Percentiles rank a stretch among this genome's conserved stretches.
phyloP scores from a whole-genome alignment of 2,113 vertebrate genomes.

The Brachyistius frenatus region DNA sequence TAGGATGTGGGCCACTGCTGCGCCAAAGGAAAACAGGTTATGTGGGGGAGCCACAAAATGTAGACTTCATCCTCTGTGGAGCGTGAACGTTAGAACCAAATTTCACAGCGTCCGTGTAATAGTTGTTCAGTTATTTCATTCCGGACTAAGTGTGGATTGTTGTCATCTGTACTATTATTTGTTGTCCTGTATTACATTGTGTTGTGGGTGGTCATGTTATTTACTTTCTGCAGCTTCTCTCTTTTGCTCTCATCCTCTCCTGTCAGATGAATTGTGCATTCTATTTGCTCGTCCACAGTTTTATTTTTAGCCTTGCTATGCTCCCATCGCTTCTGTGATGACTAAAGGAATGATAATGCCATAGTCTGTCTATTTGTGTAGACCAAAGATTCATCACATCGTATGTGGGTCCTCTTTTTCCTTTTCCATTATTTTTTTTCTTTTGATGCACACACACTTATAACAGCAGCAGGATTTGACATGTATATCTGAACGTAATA shows the following conservation, averaged over 20 bases:
- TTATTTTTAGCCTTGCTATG: slow-evolving; percentile 43
- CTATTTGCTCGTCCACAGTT: slow-evolving; percentile 18
- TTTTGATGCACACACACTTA: not conserved
- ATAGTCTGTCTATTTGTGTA: not conserved
- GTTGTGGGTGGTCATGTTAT: not conserved
- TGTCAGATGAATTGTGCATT: slow-evolving; percentile 1
- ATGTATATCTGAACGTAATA: not conserved
- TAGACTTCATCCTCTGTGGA: no score
- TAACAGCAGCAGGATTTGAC: not conserved
- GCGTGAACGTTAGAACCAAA: no score
- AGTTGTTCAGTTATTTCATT: not conserved
- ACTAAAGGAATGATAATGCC: slow-evolving; percentile 26
- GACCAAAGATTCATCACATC: slow-evolving; percentile 11
- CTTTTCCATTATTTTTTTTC: not conserved
- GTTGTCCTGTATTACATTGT: no score
- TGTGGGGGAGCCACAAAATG: not conserved
- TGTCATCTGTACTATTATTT: accelerated
- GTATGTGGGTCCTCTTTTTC: not conserved
- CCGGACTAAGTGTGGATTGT: not conserved
- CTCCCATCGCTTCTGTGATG: slow-evolving; percentile 6
- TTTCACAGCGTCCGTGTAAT: not conserved
- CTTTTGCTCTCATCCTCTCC: slow-evolving; percentile 11
- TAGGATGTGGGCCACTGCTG: not conserved
- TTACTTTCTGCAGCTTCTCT: not conserved
- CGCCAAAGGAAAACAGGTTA: not conserved